Percentiles rank a stretch among this genome's conserved stretches.
Evolutionary conservation across 2,113 vertebrate species (phyloP).

Genomic region (Ciconia stormi): DNA sequence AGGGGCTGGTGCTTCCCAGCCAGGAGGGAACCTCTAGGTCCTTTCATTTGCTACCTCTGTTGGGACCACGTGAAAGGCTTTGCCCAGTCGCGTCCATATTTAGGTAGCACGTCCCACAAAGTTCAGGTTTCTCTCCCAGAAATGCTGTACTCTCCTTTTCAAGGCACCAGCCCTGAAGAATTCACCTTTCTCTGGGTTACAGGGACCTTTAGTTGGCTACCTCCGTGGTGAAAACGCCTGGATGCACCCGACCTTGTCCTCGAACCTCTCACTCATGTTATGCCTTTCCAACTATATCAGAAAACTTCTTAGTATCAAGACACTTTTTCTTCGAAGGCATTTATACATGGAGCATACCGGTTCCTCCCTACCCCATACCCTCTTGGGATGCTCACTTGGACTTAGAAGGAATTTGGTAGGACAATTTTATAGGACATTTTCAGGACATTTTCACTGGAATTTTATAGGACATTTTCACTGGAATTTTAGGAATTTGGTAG

Average conservation of each 20-base stretch:
- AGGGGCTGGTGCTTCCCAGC: neutral
- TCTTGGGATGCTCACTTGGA: neutral
- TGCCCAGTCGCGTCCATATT: rapidly evolving
- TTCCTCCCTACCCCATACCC: neutral
- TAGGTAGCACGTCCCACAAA: neutral
- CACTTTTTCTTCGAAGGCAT: neutral
- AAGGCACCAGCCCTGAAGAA: neutral
- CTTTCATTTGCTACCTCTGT: neutral
- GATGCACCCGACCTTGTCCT: neutral
- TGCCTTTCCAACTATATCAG: neutral
- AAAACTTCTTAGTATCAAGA: neutral
- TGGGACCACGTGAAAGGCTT: neutral
- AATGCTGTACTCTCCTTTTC: neutral
- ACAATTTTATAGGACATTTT: too few relatives aligned
- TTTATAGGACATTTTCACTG: neutral
- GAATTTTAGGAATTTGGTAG: too few relatives aligned
- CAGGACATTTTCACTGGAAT: too few relatives aligned
- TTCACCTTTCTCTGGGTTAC: neutral
- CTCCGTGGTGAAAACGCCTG: neutral
- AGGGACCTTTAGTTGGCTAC: neutral
- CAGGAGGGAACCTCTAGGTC: neutral
- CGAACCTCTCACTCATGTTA: neutral
- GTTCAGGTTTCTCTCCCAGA: neutral
- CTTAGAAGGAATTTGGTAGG: neutral
- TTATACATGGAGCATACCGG: neutral